A percentile compares a stretch with the other conserved stretches of the same genome.
Conservation (phyloP, 2,797 vertebrate genomes). For the Cynodonichthys magdalenae region DNA sequence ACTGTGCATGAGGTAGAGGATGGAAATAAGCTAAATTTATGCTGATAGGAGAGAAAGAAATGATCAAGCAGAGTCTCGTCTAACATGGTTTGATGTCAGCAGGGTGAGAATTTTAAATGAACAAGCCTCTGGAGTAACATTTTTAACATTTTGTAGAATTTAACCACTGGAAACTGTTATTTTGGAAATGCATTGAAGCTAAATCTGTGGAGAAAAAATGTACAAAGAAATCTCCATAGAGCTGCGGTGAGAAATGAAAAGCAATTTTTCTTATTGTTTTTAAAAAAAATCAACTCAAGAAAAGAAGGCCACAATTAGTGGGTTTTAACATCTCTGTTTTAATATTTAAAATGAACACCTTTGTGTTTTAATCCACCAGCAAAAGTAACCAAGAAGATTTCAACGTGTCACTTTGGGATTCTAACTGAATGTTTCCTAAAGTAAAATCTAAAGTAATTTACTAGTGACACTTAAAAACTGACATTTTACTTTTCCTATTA, state of each 20-base stretch:
- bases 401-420: constrained; percentile 17
- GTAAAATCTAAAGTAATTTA: constrained; percentile 4
- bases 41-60: constrained; percentile 13
- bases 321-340: constrained; percentile 8
- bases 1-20: constrained; percentile 37
- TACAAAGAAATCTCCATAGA: constrained; percentile 11
- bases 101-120: constrained; percentile 17
- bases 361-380: constrained; percentile 13
- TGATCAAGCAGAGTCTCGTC: constrained; percentile 37
- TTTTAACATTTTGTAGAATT: constrained; percentile 12
- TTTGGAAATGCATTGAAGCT: constrained; percentile 16
- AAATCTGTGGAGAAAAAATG: constrained; percentile 5
- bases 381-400: constrained; percentile 7
- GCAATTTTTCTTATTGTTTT: neutral
- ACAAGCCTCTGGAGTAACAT: constrained; percentile 11
- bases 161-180: constrained; percentile 22
- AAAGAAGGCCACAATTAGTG: constrained; percentile 3
- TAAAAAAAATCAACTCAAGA: neutral
- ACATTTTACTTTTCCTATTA: constrained; percentile 12
- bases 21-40: constrained; percentile 54
- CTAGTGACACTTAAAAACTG: constrained; percentile 24
- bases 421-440: constrained; percentile 4
- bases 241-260: constrained; percentile 9
- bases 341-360: constrained; percentile 19
- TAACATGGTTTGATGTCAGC: constrained; percentile 20